phyloP scores from a whole-genome alignment of 2,113 vertebrate genomes.

The Vulpes ferrilata region DNA sequence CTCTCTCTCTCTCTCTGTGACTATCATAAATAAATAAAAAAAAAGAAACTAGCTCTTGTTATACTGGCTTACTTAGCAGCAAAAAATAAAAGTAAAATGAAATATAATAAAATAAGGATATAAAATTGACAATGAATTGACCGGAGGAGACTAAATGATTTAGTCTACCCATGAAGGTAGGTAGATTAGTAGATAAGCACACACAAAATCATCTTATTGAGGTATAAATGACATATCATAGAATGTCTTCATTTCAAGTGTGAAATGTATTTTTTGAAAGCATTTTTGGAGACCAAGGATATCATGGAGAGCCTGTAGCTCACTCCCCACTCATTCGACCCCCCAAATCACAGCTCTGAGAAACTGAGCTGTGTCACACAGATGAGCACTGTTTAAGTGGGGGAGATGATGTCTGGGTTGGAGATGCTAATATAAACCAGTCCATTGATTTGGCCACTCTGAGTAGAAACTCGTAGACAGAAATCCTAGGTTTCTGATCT shows the following conservation, averaged over 20 bases:
- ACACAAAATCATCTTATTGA: not conserved
- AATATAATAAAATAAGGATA: not conserved
- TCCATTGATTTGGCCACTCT: not conserved
- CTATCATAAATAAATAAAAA: too few species aligned
- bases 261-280: not conserved
- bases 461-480: not conserved
- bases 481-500: not conserved
- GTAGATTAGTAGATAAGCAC: not conserved
- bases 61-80: not conserved
- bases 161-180: not conserved
- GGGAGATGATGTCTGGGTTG: not conserved
- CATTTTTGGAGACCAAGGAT: not conserved
- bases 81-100: slow-evolving; percentile 12
- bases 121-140: not conserved
- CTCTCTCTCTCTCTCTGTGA: too few species aligned
- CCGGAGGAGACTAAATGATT: slow-evolving; percentile 18
- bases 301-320: not conserved
- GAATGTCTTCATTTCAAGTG: not conserved
- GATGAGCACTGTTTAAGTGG: not conserved
- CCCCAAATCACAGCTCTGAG: not conserved
- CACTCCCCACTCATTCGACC: not conserved
- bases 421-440: slow-evolving; percentile 43
- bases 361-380: not conserved
- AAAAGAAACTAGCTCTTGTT: slow-evolving; percentile 37
- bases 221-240: not conserved